These are phyloP conservation scores for Cataglyphis altisquamis DNA, from an alignment of 2,888 invertebrate genomes.

Conservation along the genomic window DNA sequence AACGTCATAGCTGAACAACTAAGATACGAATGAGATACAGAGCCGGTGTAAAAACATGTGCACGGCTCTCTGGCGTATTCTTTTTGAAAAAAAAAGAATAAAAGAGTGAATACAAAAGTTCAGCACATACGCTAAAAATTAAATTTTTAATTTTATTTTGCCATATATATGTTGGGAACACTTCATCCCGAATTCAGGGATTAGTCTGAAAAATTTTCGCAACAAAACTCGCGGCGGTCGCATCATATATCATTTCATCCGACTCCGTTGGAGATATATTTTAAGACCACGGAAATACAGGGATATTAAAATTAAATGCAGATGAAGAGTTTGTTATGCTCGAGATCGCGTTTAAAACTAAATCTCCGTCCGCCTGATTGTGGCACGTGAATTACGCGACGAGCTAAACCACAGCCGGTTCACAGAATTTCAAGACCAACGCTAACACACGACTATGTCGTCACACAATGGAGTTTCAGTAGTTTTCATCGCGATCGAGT, in stretches of 20 bases:
- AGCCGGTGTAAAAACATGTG: background rate
- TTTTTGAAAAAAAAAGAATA: background rate
- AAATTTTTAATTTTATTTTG: background rate
- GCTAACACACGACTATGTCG: background rate
- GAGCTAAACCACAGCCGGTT: background rate
- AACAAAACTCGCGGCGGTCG: background rate
- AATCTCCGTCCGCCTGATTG: background rate
- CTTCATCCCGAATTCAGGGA: background rate
- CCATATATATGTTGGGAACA: background rate
- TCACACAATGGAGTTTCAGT: slow-evolving; percentile 28
- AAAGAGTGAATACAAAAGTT: background rate
- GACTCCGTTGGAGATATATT: background rate
- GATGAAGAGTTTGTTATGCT: background rate
- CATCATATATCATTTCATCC: background rate
- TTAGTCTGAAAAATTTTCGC: background rate
- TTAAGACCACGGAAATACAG: background rate
- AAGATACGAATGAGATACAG: background rate
- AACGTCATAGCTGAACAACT: background rate
- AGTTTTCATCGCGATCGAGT: slow-evolving; percentile 42
- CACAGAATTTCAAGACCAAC: slow-evolving; percentile 23
- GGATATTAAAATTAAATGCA: background rate
- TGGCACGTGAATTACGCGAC: slow-evolving; percentile 4
- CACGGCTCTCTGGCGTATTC: background rate
- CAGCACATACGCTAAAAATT: background rate
- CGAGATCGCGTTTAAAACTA: slow-evolving; percentile 15